Evolutionary conservation across 2,797 vertebrate species (phyloP).

Genomic region (Coilia nasus): DNA sequence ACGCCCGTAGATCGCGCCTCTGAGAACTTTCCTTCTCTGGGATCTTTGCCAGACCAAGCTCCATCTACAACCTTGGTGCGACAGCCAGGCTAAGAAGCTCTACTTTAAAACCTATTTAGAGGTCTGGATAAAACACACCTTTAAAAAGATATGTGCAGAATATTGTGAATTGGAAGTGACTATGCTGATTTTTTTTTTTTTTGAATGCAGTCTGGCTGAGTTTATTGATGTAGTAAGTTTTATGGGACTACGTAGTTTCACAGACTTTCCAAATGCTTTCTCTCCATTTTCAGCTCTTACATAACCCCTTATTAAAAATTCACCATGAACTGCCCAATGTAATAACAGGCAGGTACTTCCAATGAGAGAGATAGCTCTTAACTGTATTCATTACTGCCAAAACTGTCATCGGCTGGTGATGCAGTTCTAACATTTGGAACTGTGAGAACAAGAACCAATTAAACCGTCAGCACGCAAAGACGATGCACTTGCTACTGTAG

Average conservation of each 20-base stretch:
- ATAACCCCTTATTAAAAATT: slow-evolving; percentile 29
- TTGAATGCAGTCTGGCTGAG: neutral
- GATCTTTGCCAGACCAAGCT: too few species aligned
- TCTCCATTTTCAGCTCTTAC: neutral
- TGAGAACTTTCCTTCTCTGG: too few species aligned
- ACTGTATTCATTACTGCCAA: neutral
- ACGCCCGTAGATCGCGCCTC: too few species aligned
- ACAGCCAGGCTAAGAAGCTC: too few species aligned
- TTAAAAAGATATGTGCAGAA: too few species aligned
- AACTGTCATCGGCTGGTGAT: neutral
- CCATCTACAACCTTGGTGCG: too few species aligned
- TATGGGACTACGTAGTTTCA: neutral
- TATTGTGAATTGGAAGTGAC: neutral
- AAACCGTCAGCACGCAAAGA: slow-evolving; percentile 6
- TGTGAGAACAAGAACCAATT: slow-evolving; percentile 38
- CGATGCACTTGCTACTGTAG: slow-evolving; percentile 21
- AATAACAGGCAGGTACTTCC: neutral
- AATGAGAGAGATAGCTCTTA: neutral
- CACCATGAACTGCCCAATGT: neutral
- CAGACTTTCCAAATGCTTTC: neutral
- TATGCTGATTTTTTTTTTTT: neutral
- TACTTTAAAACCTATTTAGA: too few species aligned
- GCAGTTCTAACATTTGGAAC: neutral
- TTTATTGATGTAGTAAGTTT: neutral
- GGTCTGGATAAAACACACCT: neutral